Base-by-base conservation (phyloP, 1,140 invertebrate genomes). In the Choristoneura fumiferana region DNA sequence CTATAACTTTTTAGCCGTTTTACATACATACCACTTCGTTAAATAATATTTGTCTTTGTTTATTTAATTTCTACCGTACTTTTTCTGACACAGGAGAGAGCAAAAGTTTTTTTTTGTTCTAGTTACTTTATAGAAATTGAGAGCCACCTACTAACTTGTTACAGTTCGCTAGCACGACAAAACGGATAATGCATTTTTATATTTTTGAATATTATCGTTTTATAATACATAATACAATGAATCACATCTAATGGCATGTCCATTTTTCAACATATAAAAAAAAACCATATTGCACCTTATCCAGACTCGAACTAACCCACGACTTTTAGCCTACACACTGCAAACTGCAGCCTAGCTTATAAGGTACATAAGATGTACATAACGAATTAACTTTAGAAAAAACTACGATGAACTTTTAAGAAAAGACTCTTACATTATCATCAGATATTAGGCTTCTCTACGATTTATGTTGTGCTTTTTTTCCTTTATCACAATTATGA, bases 401-500 rank as follows among this genome's bases (percentile, higher is more conserved):
- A 63, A 70, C 65, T 72, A 73, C 69, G 69, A 66, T 74, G 76
- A 76, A 43, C 39, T 65, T 66, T 70, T 74, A 71, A 71, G 75
- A 78, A 81, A 81, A 70, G 59, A 69, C 67, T 63, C 68, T 77
- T 71, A 73, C 57, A 67, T 73, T 78, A 78, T 79, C 67, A 77
- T 78, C 68, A 73, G 69, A 79, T 29, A 29, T 86, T 84, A 87
- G 83, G 84, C 81, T 78, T 78, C 67, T 73, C 71, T 80, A 80
- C 76, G 72, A 71, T 73, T 84, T 76, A 84, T 82, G 70, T 86
- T 86, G 82, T 85, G 82, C 81, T 81, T 84, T 78, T 29, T 81
- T 84, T 76, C 67, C 67, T 77, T 81, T 87, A 87, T 87, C 84
- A 87, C 84, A 87, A 74, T 76, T 76, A 86, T 77, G 59, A 64